Conservation (phyloP, 2,797 vertebrate species). For the Platalea minor region DNA sequence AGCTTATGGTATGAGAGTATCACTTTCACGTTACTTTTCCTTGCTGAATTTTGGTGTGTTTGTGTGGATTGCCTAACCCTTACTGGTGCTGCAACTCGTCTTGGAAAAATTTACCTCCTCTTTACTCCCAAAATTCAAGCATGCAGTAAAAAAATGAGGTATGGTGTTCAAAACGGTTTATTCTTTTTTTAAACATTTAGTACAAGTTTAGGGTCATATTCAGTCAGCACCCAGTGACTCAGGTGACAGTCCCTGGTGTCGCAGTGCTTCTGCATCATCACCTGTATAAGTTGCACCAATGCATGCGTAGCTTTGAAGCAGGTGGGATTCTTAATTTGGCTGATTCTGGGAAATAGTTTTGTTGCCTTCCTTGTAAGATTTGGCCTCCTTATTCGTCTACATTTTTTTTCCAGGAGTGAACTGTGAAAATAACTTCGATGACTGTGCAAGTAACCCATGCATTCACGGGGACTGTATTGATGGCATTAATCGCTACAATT, state of each 20-base stretch:
- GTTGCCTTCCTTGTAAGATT: background rate
- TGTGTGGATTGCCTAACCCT: background rate
- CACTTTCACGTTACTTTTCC: background rate
- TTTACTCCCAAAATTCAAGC: background rate
- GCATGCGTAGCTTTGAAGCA: background rate
- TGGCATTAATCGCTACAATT: conserved; percentile 89
- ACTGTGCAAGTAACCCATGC: conserved; percentile 90
- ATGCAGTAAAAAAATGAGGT: background rate
- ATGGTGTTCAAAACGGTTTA: background rate
- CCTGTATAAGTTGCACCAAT: background rate
- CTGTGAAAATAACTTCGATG: conserved; percentile 92
- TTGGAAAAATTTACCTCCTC: background rate
- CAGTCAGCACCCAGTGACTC: background rate
- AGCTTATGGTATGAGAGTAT: background rate
- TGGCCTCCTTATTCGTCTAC: background rate
- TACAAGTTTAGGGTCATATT: background rate
- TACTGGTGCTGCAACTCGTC: background rate
- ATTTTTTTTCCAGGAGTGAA: conserved; percentile 80
- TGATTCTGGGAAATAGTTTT: background rate
- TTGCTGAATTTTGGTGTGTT: background rate
- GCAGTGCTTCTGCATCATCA: background rate
- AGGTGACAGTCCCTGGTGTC: background rate
- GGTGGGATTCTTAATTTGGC: background rate
- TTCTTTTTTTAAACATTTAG: background rate
- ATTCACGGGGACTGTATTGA: conserved; percentile 86